Percentiles rank a stretch among this genome's conserved stretches.
phyloP scores from a whole-genome alignment of 2,113 vertebrate species.

The Aythya baeri region DNA sequence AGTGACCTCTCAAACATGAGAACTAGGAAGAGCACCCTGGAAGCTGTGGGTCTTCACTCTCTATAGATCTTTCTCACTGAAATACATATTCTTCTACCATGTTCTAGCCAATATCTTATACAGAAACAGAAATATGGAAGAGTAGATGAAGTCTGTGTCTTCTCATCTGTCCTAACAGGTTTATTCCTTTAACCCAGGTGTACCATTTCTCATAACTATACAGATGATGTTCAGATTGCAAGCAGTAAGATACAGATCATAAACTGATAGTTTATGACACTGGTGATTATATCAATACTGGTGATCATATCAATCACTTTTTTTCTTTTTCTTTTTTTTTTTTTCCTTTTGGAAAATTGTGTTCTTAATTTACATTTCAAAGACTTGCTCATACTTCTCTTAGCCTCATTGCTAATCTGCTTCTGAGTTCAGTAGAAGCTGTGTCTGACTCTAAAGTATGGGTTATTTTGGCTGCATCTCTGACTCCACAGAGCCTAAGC shows the following conservation, averaged over 20 bases:
- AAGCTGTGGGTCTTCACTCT: neutral
- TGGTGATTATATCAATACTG: neutral
- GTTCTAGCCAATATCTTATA: neutral
- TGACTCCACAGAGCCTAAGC: neutral
- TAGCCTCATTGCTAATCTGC: neutral
- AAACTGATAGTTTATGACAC: neutral
- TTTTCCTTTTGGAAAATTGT: neutral
- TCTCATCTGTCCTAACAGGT: neutral
- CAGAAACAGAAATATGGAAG: neutral
- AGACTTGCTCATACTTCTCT: neutral
- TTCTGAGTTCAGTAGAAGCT: neutral
- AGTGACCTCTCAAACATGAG: neutral
- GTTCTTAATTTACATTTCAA: neutral
- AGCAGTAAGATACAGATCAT: neutral
- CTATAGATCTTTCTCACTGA: neutral
- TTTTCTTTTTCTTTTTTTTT: neutral
- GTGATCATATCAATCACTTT: neutral
- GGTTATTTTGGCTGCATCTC: neutral
- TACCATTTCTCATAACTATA: neutral
- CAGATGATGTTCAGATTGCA: neutral
- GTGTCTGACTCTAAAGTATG: neutral
- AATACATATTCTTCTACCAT: neutral
- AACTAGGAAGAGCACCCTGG: neutral
- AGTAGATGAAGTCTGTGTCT: neutral
- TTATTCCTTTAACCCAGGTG: neutral